A percentile compares a stretch with the other conserved stretches of the same genome.
phyloP scores from a whole-genome alignment of 2,888 invertebrate genomes.

The Scelioninae gen. 1 region DNA sequence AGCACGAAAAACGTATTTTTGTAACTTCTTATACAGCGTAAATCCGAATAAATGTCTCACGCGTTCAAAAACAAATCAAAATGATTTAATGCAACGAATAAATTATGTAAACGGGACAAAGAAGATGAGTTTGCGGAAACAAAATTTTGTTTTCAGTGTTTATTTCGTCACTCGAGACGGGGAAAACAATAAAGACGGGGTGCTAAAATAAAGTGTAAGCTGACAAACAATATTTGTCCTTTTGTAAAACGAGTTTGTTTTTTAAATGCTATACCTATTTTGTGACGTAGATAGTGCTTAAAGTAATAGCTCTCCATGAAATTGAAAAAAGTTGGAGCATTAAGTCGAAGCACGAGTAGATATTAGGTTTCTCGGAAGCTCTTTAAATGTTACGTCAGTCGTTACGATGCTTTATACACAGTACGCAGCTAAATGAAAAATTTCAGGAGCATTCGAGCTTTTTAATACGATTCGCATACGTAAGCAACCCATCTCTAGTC shows the following conservation, averaged over 20 bases:
- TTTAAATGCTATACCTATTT: slow-evolving; percentile 49
- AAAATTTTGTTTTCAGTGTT: slow-evolving; percentile 7
- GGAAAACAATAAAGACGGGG: slow-evolving; percentile 4
- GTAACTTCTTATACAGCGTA: neutral
- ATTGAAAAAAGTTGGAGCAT: slow-evolving; percentile 65
- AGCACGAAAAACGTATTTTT: neutral
- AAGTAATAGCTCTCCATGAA: slow-evolving; percentile 56
- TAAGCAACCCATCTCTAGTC: slow-evolving; percentile 20
- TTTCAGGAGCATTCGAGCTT: slow-evolving; percentile 50
- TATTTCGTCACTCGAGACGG: slow-evolving; percentile 6
- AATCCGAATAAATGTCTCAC: neutral
- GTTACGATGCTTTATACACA: slow-evolving; percentile 64
- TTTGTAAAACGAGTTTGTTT: slow-evolving; percentile 49
- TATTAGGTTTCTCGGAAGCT: slow-evolving; percentile 67
- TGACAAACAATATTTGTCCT: slow-evolving; percentile 45
- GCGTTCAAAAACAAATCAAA: slow-evolving; percentile 8
- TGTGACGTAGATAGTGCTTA: slow-evolving; percentile 50
- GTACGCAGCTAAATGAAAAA: slow-evolving; percentile 62
- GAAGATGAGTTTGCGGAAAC: neutral
- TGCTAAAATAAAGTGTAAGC: slow-evolving; percentile 9
- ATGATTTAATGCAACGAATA: slow-evolving; percentile 8
- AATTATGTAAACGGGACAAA: slow-evolving; percentile 13
- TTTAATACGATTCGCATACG: slow-evolving; percentile 46
- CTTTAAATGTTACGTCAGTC: slow-evolving; percentile 60
- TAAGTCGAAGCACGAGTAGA: slow-evolving; percentile 68